Percentiles rank a stretch among this genome's conserved stretches.
These are phyloP conservation scores for Sciurus niger DNA, from an alignment of 2,113 vertebrate species.

Conservation along the genomic window DNA sequence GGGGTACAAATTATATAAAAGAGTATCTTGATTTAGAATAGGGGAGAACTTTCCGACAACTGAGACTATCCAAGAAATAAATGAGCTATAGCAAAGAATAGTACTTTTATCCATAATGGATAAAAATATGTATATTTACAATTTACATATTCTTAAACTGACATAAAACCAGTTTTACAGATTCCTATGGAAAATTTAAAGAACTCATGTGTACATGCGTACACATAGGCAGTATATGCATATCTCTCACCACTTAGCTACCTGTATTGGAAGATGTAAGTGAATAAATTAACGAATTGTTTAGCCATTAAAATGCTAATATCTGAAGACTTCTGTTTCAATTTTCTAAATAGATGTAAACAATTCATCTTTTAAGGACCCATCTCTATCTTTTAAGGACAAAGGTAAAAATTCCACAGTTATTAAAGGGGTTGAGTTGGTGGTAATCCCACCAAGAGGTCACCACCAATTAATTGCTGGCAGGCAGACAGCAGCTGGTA, in stretches of 20 bases:
- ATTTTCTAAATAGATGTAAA: background rate
- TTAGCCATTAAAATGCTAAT: background rate
- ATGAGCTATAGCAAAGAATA: background rate
- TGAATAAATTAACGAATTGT: background rate
- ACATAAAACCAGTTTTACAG: background rate
- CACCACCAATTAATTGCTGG: background rate
- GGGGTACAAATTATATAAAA: background rate
- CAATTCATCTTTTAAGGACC: background rate
- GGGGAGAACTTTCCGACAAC: background rate
- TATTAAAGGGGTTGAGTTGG: background rate
- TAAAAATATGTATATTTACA: background rate
- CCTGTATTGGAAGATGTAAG: background rate
- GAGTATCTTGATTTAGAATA: background rate
- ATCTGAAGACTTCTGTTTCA: background rate
- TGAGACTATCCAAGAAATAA: background rate
- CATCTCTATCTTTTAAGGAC: background rate
- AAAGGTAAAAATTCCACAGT: background rate
- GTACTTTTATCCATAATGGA: background rate
- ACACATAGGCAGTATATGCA: too few relatives aligned
- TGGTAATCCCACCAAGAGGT: background rate
- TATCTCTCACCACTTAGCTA: background rate
- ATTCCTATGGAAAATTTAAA: background rate
- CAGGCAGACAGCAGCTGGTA: background rate
- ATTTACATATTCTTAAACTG: background rate
- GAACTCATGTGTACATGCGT: background rate